Evolutionary conservation across 2,797 vertebrate species (phyloP), one percentile per base, ranked within the genome.

Genomic region (Anguilla marmorata): DNA sequence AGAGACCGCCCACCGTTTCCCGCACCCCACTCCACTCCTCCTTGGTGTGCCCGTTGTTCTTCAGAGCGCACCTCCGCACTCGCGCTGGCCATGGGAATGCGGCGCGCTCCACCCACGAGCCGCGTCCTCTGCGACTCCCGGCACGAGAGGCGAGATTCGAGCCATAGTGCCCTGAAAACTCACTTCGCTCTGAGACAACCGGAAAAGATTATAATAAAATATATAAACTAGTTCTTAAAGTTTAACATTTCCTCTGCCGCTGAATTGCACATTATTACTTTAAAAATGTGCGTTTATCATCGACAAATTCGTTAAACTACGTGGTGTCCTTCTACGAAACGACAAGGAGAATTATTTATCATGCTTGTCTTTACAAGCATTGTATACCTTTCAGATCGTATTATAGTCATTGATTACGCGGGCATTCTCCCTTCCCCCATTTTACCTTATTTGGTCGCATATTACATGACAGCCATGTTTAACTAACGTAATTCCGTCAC

Each of bases 1-100:
- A 52, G 63, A 58, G 24, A 6, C 45, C 87, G 50, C 87, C 83
- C 87, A 88, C 87, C 21, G 50, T 60, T 54, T 56, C 72, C 86
- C 56, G 27, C 63, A 80, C 27, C 80, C 86, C 52, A 30, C n/a
- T 11, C 27, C 37, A 41, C 37, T 41, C 52, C 86, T 50, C 27
- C 52, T 50, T 19, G 33, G 74, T 11, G 30, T 16, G 33, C 33
- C 74, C 30, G 72, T 19, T 37, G 12, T 9, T 27, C 66, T 69
- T 30, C 12, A 76, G 33, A 16, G 33, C 33, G 74, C 16, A 33
- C 74, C 74, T 37, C 74, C 74, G 14, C 33, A 33, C 74, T 37
- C 74, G 72, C 72, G 72, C 72, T 37, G 1, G 14, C 30, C 30
- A 33, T 19, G 72, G 33, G 72, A 14, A 16, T 37, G 30, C 7